These are phyloP conservation scores for Dicerorhinus sumatrensis DNA, from an alignment of 2,113 vertebrate species.

Conservation along the genomic window DNA sequence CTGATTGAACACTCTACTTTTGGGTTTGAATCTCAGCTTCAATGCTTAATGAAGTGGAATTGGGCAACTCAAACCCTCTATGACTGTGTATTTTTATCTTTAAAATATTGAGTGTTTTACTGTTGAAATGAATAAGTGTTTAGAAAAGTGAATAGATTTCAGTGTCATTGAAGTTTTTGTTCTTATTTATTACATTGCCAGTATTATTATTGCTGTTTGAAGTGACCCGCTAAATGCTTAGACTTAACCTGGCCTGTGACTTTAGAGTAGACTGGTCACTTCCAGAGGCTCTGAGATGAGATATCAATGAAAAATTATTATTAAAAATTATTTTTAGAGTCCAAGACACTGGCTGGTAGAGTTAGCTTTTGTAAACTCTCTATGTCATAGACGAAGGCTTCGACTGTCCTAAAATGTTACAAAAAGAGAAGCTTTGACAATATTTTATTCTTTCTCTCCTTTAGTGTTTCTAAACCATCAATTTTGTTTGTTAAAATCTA, in stretches of 20 bases:
- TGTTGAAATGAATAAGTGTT: not conserved
- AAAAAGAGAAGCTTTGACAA: not conserved
- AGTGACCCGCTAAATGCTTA: not conserved
- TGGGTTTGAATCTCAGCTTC: not conserved
- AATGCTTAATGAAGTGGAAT: not conserved
- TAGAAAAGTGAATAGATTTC: not conserved
- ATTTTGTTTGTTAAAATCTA: not conserved
- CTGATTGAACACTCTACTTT: not conserved
- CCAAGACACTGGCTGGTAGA: not conserved
- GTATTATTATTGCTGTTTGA: not conserved
- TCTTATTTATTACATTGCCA: not conserved
- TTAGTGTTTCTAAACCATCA: not conserved
- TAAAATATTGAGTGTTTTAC: not conserved
- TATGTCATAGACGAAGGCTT: not conserved
- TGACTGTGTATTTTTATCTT: not conserved
- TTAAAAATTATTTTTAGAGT: not conserved
- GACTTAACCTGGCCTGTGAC: not conserved
- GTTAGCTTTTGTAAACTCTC: not conserved
- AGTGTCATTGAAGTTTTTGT: not conserved
- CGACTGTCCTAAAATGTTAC: not conserved
- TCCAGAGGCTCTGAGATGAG: not conserved
- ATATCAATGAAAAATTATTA: not conserved
- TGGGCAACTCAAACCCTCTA: not conserved
- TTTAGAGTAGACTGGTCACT: not conserved
- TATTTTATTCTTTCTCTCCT: not conserved